Percentiles rank a stretch among this genome's conserved stretches.
These are phyloP conservation scores for Plotosus lineatus DNA, from an alignment of 2,113 vertebrate genomes.

Conservation along the genomic window DNA sequence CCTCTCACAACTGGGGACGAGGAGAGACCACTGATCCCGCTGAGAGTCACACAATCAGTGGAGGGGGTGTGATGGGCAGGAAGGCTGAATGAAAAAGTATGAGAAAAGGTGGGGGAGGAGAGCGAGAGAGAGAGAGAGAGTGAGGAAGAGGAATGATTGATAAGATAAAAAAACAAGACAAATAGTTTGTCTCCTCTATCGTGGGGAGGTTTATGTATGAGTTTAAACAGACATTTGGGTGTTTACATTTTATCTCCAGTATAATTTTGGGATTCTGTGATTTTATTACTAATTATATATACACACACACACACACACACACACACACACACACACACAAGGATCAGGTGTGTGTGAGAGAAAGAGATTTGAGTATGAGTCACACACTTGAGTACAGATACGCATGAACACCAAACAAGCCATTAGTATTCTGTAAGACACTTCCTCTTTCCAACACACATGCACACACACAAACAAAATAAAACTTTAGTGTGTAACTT, in stretches of 20 bases:
- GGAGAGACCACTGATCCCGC: constrained; percentile 65
- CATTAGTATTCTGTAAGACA: constrained; percentile 3
- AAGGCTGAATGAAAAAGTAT: neutral
- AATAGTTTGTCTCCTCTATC: constrained; percentile 5
- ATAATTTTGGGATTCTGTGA: neutral
- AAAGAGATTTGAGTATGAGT: constrained; percentile 3
- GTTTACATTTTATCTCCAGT: neutral
- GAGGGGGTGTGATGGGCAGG: constrained; percentile 35
- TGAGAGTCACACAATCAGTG: constrained; percentile 72
- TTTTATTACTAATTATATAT: neutral
- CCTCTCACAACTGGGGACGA: constrained; percentile 68
- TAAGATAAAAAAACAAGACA: neutral
- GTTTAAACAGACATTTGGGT: neutral
- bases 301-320: neutral
- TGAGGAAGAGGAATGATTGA: neutral
- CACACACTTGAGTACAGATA: neutral
- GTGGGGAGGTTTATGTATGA: too few relatives aligned
- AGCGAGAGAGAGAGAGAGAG: neutral
- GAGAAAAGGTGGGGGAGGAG: neutral
- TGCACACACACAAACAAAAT: neutral
- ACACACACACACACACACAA: neutral
- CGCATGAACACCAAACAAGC: neutral
- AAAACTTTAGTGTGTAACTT: neutral
- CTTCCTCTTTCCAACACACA: neutral
- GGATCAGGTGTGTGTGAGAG: neutral